Base-by-base conservation (phyloP, 1,140 invertebrate genomes). In the Trachymyrmex cornetzi region DNA sequence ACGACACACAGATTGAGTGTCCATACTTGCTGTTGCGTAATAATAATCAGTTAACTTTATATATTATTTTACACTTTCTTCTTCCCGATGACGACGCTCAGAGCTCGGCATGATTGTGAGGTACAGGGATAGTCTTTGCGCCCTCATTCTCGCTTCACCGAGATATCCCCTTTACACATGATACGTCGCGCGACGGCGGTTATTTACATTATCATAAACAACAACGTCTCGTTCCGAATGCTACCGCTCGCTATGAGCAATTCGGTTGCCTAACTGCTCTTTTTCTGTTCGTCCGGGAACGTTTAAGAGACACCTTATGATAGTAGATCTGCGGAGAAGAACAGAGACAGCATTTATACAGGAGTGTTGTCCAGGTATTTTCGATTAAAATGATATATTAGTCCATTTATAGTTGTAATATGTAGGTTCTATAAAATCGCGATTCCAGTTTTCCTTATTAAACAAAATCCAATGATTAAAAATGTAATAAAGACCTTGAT, bases 321-420 rank as follows among this genome's bases (percentile, higher is more conserved):
- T 85, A 95, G 90, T 92, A 95, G 93, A 94, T 95, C 95, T 95
- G 93, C 30, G 93, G 91, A 88, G 87, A 88, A 30, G 72, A 27
- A 80, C 11, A 59, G 69, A 48, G 19, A 86, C 27, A 86, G 3
- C 53, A 14, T 30, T 85, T 77, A 48, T 27, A n/a, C 11, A 53
- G 9, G 6, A 77, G n/a, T 44, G 7, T 22, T 27, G 30, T n/a
- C 12, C 12, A 27, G 1, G 9, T 44, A 44, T 44, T 11, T 44
- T 44, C 38, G 1, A 11, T 71, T 59, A 44, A 69, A 24, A 9
- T 44, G 12, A 72, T 44, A 27, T 48, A 50, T 7, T 16, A 50
- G n/a, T 50, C 9, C 5, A 75, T 61, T 84, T 61, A 75, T 27
- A 82, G 7, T 14, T 59, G 14, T 34, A 57, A n/a, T 44, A 34